Base-by-base conservation (phyloP, 2,888 invertebrate species). In the Caenorhabditis drosophilae region DNA sequence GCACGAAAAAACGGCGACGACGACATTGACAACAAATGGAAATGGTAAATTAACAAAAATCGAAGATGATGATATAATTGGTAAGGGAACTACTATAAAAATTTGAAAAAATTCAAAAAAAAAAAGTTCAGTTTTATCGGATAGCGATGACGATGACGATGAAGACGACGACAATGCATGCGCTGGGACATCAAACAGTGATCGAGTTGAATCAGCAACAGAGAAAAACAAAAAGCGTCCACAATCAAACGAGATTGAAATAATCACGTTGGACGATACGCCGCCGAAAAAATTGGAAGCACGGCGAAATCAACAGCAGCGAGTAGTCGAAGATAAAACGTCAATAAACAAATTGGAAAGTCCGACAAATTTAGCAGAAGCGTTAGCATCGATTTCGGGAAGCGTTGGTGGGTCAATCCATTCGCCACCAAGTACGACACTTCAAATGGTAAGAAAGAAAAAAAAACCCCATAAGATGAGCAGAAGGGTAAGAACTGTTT, bases 191-290 rank as follows among this genome's bases (percentile, higher is more conserved):
- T n/a, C n/a, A n/a, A n/a, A n/a, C n/a, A n/a, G n/a, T n/a, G n/a
- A n/a, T n/a, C n/a, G n/a, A n/a, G n/a, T n/a, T n/a, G n/a, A n/a
- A n/a, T n/a, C n/a, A n/a, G n/a, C n/a, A n/a, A n/a, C n/a, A n/a
- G n/a, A n/a, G n/a, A n/a, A n/a, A n/a, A n/a, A n/a, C n/a, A n/a
- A n/a, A n/a, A n/a, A n/a, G n/a, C n/a, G n/a, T n/a, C n/a, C n/a
- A n/a, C n/a, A 36, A 36, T 36, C 36, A n/a, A n/a, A n/a, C n/a
- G 53, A 38, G 9, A 47, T 58, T 4, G 54, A 61, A 25, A 31
- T 66, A 1, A 69, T 66, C 49, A 66, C 63, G 2, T 53, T 66
- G 1, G 66, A 66, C 31, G 69, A 69, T 38, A 58, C 66, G 12
- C 69, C 64, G 26, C 69, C 66, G 18, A 34, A 35, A 22, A 34